Evolutionary conservation across 2,113 vertebrate genomes (phyloP).

Genomic region (Pedetes capensis): DNA sequence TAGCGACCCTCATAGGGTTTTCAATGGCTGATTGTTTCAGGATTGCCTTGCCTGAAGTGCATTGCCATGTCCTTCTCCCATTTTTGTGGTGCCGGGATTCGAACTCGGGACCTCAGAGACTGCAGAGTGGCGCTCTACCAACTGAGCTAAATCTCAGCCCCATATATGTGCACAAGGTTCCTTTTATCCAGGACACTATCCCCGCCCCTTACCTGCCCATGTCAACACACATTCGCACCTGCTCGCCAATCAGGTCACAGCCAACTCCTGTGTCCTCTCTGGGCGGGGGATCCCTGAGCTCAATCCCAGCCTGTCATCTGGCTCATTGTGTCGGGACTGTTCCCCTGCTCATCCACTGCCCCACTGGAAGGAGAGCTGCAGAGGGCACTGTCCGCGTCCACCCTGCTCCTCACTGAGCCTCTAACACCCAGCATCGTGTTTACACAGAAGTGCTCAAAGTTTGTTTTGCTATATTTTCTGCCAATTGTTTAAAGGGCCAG

Average conservation of each 20-base stretch:
- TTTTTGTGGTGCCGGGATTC: too few species aligned
- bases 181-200: neutral
- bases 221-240: too few species aligned
- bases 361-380: neutral
- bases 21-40: too few species aligned
- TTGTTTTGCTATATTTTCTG: neutral
- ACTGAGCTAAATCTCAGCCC: too few species aligned
- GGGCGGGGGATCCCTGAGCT: neutral
- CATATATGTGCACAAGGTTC: neutral
- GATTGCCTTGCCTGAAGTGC: too few species aligned
- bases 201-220: too few species aligned
- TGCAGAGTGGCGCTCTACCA: too few species aligned
- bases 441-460: neutral
- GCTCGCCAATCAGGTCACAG: neutral
- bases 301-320: rapidly evolving
- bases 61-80: too few species aligned
- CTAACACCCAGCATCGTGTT: too few species aligned
- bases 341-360: too few species aligned
- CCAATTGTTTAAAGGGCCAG: neutral
- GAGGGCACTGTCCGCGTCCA: neutral
- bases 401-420: neutral
- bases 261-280: neutral
- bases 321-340: neutral
- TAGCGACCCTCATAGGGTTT: too few species aligned
- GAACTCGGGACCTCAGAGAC: too few species aligned